Percentiles rank a stretch among this genome's conserved stretches.
Conservation (phyloP, 2,888 invertebrate genomes). For the Subacronicta megacephala region DNA sequence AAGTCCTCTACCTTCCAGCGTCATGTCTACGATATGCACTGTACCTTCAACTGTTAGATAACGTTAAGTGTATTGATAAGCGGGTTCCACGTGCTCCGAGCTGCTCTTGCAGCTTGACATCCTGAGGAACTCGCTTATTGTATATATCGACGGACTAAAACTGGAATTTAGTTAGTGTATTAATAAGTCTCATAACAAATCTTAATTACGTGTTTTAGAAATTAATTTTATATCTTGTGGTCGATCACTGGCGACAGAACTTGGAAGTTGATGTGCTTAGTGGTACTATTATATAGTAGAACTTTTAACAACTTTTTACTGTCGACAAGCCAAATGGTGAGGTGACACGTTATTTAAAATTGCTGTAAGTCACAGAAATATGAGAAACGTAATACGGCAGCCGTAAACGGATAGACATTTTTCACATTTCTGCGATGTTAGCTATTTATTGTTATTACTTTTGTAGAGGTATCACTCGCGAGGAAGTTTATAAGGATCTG, state of each 20-base stretch:
- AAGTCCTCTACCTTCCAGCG: constrained; percentile 67
- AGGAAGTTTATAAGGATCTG: constrained; percentile 44
- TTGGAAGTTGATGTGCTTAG: constrained; percentile 51
- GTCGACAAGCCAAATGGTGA: constrained; percentile 33
- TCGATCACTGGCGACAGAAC: constrained; percentile 51
- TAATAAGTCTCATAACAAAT: constrained; percentile 55
- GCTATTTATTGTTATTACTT: constrained; percentile 52
- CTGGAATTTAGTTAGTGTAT: constrained; percentile 73
- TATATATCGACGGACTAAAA: constrained; percentile 62
- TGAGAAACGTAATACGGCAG: constrained; percentile 23
- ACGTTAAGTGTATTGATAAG: constrained; percentile 35
- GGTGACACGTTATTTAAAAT: constrained; percentile 50
- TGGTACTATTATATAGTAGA: constrained; percentile 53
- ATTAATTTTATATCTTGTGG: constrained; percentile 60
- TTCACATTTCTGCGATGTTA: constrained; percentile 34
- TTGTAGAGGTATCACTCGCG: constrained; percentile 57
- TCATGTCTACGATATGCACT: constrained; percentile 53
- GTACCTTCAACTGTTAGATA: constrained; percentile 59
- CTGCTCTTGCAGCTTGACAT: constrained; percentile 28
- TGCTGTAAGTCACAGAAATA: constrained; percentile 43
- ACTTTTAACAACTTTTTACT: constrained; percentile 50
- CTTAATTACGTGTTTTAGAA: constrained; percentile 57
- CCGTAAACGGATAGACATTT: constrained; percentile 25
- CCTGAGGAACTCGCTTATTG: constrained; percentile 25
- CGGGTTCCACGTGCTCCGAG: constrained; percentile 18